phyloP scores from a whole-genome alignment of 1,140 invertebrate species.

The Brachionus angularis region DNA sequence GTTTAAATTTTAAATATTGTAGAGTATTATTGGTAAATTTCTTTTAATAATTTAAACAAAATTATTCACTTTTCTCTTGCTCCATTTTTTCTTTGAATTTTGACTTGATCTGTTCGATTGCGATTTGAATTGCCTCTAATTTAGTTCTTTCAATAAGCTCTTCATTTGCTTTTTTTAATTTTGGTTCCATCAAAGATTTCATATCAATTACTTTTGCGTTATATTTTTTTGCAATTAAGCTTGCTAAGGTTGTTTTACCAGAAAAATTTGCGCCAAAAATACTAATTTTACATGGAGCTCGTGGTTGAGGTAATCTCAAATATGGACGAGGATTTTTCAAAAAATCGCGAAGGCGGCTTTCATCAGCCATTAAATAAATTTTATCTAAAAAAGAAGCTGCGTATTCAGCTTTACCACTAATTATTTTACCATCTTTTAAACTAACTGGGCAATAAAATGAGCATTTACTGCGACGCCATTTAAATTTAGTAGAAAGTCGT shows the following conservation, averaged over 20 bases:
- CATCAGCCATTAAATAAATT: slow-evolving; percentile 55
- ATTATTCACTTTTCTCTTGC: slow-evolving; percentile 9
- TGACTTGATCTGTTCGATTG: slow-evolving; percentile 27
- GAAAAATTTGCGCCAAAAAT: slow-evolving; percentile 52
- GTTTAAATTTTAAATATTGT: background rate
- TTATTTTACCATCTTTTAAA: slow-evolving; percentile 54
- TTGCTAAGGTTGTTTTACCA: slow-evolving; percentile 54
- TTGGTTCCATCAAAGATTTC: slow-evolving; percentile 13
- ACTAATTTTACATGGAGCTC: slow-evolving; percentile 55
- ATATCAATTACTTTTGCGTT: slow-evolving; percentile 51
- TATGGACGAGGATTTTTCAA: slow-evolving; percentile 57
- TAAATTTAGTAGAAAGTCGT: slow-evolving; percentile 49
- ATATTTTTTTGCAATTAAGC: slow-evolving; percentile 55
- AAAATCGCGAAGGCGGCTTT: slow-evolving; percentile 55
- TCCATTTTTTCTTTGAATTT: slow-evolving; percentile 41
- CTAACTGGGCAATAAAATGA: slow-evolving; percentile 55
- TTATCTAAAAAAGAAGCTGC: slow-evolving; percentile 54
- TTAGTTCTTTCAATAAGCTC: slow-evolving; percentile 26
- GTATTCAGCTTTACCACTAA: slow-evolving; percentile 55
- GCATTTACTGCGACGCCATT: slow-evolving; percentile 56
- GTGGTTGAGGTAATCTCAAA: slow-evolving; percentile 54
- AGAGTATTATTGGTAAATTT: no score
- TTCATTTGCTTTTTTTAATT: slow-evolving; percentile 36
- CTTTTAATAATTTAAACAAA: background rate
- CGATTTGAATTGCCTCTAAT: background rate